These are phyloP conservation scores for Perccottus glenii DNA, from an alignment of 2,113 vertebrate species.

Conservation along the genomic window DNA sequence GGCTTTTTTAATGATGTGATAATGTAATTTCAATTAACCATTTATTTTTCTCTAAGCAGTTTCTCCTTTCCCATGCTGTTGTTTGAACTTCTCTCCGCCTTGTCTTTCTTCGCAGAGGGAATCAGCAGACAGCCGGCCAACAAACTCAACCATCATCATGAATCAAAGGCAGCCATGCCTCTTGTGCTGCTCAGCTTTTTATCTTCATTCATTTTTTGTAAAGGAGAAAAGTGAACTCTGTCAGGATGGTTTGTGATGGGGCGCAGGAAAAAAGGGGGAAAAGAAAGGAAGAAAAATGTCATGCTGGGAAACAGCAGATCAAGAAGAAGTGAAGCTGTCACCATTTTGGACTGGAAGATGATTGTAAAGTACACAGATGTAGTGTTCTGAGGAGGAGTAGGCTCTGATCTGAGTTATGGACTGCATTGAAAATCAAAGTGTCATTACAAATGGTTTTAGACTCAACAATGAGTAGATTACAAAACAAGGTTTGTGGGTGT, in stretches of 20 bases:
- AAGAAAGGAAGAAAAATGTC: constrained; percentile 65
- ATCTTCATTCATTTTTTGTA: constrained; percentile 95
- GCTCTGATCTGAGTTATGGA: constrained; percentile 25
- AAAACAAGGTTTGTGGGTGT: too few species aligned
- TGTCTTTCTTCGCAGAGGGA: neutral
- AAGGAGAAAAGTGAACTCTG: constrained; percentile 80
- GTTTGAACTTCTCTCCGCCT: neutral
- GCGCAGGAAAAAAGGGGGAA: constrained; percentile 43
- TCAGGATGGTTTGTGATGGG: constrained; percentile 70
- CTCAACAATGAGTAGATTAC: neutral
- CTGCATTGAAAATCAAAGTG: constrained; percentile 16
- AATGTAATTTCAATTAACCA: too few species aligned
- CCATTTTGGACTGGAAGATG: constrained; percentile 51
- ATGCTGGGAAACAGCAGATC: constrained; percentile 43
- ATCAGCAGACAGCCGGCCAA: constrained; percentile 43
- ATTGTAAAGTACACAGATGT: constrained; percentile 60
- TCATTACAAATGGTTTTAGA: constrained; percentile 6
- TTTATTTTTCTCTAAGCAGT: too few species aligned
- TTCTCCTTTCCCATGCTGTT: neutral
- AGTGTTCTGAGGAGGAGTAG: constrained; percentile 16
- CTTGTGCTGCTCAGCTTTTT: constrained; percentile 86
- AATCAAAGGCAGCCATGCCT: constrained; percentile 89
- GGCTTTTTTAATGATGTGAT: too few species aligned
- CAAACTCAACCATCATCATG: constrained; percentile 79
- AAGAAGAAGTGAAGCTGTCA: constrained; percentile 67